Percentiles rank a stretch among this genome's conserved stretches.
These are phyloP conservation scores for Colletes gigas DNA, from an alignment of 1,140 invertebrate species.

Conservation along the genomic window DNA sequence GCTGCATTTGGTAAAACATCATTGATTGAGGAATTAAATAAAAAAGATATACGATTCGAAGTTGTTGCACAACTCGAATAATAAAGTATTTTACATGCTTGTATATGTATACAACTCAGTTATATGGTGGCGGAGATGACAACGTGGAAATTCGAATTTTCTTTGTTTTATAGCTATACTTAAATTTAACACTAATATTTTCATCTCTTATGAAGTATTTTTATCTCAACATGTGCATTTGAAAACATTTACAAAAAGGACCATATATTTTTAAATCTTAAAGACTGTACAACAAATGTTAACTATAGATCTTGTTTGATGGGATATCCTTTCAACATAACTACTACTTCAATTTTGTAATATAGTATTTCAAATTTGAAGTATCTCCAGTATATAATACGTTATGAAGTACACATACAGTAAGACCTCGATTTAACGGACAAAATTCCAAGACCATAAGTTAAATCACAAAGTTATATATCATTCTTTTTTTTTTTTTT, in stretches of 20 bases:
- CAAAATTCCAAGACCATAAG: too few relatives aligned
- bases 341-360: neutral
- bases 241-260: neutral
- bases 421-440: too few relatives aligned
- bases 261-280: constrained; percentile 10
- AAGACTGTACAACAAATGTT: neutral
- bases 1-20: constrained; percentile 84
- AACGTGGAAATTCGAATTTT: neutral
- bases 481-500: too few relatives aligned
- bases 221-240: constrained; percentile 1
- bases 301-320: constrained; percentile 1
- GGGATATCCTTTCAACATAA: neutral
- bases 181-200: constrained; percentile 23
- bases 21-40: constrained; percentile 83
- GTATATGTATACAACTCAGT: neutral
- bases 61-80: constrained; percentile 76
- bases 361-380: neutral
- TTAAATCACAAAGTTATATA: too few relatives aligned
- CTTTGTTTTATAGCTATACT: constrained; percentile 10
- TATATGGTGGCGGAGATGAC: neutral
- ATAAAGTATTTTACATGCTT: constrained; percentile 52
- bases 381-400: neutral
- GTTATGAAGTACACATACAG: neutral
- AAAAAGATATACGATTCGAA: constrained; percentile 84
- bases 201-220: constrained; percentile 23